These are phyloP conservation scores for Tapera naevia DNA, from an alignment of 2,797 vertebrate species.

Conservation along the genomic window DNA sequence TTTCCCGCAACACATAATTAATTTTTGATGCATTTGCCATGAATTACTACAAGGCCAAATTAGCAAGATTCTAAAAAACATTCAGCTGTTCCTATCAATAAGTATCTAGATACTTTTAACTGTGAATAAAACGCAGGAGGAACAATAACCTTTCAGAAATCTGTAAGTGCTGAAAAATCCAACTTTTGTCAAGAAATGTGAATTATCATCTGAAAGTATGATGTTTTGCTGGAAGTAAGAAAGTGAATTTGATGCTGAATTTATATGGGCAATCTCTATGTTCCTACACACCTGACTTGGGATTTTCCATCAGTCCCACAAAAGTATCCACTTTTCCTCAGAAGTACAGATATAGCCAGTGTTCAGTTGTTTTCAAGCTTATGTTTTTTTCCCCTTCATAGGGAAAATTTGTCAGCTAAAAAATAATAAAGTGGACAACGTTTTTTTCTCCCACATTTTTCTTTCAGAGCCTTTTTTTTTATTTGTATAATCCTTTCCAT, in stretches of 20 bases:
- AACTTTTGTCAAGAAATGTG: accelerated
- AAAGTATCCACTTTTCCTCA: neutral
- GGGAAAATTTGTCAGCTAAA: neutral
- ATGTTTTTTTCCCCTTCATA: neutral
- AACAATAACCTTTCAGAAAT: neutral
- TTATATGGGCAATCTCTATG: neutral
- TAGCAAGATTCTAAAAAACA: neutral
- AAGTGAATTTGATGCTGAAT: neutral
- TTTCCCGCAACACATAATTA: constrained; percentile 31
- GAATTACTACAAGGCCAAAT: neutral
- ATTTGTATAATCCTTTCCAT: neutral
- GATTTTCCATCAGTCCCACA: neutral
- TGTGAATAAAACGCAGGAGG: neutral
- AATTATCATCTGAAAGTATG: neutral
- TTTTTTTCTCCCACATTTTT: neutral
- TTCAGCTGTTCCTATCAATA: constrained; percentile 2
- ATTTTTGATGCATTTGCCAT: neutral
- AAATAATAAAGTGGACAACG: neutral
- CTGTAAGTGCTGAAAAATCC: neutral
- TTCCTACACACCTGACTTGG: neutral
- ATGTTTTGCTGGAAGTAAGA: neutral
- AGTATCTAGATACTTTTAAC: neutral
- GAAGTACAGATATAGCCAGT: neutral
- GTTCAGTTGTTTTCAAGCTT: neutral
- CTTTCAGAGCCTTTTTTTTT: neutral